Conservation (phyloP, 2,113 vertebrate species). For the Antigone vipio region DNA sequence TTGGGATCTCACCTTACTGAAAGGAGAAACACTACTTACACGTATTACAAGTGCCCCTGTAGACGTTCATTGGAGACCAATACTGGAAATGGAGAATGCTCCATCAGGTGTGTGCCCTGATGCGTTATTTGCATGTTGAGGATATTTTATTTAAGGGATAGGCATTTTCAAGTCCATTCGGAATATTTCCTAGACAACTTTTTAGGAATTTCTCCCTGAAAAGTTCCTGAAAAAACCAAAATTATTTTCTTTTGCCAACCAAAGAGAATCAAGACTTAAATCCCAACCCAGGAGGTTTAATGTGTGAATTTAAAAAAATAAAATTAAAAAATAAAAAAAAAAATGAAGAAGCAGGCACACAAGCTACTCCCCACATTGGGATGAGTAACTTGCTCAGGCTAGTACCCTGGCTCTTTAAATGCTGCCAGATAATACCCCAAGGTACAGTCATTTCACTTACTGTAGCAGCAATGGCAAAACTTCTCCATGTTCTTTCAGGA, state of each 20-base stretch:
- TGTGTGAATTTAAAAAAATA: not conserved
- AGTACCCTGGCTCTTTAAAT: not conserved
- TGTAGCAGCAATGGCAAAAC: not conserved
- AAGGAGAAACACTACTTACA: not conserved
- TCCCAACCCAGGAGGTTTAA: not conserved
- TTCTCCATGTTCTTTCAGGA: not conserved
- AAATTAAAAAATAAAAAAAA: not conserved
- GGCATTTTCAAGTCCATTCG: not conserved
- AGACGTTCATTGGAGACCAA: rapidly evolving
- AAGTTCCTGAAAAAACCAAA: not conserved
- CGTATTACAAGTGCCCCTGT: not conserved
- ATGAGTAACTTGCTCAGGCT: not conserved
- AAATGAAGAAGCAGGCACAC: not conserved
- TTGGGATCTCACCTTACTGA: too few relatives aligned
- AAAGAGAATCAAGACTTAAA: not conserved
- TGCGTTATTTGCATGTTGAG: not conserved
- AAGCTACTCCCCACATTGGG: not conserved
- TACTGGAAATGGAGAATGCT: not conserved
- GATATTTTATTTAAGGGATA: not conserved
- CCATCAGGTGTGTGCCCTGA: not conserved
- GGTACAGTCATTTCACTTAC: not conserved
- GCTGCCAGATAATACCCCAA: not conserved
- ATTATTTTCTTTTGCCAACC: not conserved
- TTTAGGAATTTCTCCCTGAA: not conserved
- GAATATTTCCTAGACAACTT: not conserved